phyloP scores from a whole-genome alignment of 2,797 vertebrate genomes.

The Champsocephalus esox region DNA sequence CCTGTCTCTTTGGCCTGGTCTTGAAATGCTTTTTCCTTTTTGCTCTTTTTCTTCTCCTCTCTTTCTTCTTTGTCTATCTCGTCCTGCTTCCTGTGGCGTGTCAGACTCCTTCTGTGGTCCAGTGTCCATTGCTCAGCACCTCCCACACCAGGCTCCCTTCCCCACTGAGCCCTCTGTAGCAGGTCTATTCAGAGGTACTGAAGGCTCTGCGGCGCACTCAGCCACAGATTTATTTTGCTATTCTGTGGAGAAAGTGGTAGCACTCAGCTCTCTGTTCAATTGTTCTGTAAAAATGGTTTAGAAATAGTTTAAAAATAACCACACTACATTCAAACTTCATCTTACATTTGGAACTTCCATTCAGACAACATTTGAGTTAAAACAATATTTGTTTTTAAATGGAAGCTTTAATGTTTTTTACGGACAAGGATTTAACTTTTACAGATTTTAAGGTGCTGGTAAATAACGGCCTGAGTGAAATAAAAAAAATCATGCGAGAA shows the following conservation, averaged over 20 bases:
- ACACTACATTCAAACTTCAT: no score
- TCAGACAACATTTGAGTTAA: no score
- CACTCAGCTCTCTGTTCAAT: conserved; percentile 11
- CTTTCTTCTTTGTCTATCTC: conserved; percentile 74
- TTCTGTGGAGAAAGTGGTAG: conserved; percentile 6
- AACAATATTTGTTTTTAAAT: no score
- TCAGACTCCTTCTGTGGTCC: conserved; percentile 96
- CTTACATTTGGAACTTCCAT: no score
- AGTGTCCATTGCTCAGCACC: conserved; percentile 86
- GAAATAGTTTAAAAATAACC: no score
- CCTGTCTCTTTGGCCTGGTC: conserved; percentile 60
- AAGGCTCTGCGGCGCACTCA: conserved; percentile 35
- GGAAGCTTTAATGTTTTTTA: no score
- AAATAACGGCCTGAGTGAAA: no score
- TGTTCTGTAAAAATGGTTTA: no score
- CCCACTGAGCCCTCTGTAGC: conserved; percentile 92
- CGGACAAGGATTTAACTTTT: no score
- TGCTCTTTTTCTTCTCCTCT: conserved; percentile 69
- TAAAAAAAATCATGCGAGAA: no score
- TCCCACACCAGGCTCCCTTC: conserved; percentile 91
- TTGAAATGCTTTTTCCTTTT: conserved; percentile 65
- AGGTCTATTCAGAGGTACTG: conserved; percentile 92
- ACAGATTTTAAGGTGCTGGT: no score
- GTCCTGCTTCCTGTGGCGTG: conserved; percentile 80
- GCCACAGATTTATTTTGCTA: conserved; percentile 26